Percentiles rank a stretch among this genome's conserved stretches.
These are phyloP conservation scores for Cordilura impudica DNA, from an alignment of 2,888 invertebrate species.

Conservation along the genomic window DNA sequence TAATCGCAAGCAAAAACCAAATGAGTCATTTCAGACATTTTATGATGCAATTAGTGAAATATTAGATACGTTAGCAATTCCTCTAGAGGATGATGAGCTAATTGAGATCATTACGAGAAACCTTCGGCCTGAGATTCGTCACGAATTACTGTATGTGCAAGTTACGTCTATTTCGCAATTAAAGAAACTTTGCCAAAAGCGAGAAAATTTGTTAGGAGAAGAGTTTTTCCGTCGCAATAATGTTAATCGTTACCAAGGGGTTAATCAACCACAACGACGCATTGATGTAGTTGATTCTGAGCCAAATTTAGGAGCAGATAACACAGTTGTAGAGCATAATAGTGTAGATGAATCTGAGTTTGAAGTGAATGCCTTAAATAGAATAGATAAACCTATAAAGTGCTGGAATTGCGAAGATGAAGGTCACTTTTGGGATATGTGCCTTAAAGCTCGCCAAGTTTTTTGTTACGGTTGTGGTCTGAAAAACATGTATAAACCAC, in stretches of 20 bases:
- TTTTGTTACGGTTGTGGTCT: too few relatives aligned
- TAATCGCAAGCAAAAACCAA: background rate
- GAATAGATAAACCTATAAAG: background rate
- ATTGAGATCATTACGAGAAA: constrained; percentile 24
- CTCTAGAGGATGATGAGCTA: constrained; percentile 2
- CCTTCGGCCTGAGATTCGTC: constrained; percentile 11
- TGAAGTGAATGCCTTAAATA: background rate
- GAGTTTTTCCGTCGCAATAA: background rate
- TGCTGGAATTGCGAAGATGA: constrained; percentile 27
- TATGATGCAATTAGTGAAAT: constrained; percentile 24
- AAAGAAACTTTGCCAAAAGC: background rate
- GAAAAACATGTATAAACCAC: too few relatives aligned
- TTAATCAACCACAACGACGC: background rate
- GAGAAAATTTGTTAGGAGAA: background rate
- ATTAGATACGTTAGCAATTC: constrained; percentile 1
- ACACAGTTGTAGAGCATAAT: background rate
- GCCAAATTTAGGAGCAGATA: background rate
- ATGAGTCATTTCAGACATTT: constrained; percentile 5
- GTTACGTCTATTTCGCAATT: background rate
- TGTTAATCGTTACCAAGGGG: background rate
- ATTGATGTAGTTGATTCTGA: background rate
- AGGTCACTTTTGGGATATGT: too few relatives aligned
- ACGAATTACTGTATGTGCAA: constrained; percentile 10
- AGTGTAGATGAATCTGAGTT: background rate
- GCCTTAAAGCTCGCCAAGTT: too few relatives aligned